Conservation (phyloP, 2,113 vertebrate species). For the Synodontis membranacea region DNA sequence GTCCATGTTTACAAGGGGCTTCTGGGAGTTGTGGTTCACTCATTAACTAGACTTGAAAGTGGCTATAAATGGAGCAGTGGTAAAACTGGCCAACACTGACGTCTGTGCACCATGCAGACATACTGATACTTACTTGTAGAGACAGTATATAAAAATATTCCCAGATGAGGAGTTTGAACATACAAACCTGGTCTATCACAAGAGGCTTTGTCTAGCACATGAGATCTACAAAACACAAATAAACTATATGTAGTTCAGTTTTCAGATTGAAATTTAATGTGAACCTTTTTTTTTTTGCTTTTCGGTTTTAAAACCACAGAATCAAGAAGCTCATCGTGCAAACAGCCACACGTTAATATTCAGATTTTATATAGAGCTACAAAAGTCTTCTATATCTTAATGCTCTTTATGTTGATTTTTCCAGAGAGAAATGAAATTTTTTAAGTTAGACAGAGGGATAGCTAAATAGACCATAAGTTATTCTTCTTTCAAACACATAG, state of each 20-base stretch:
- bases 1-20: constrained; percentile 71
- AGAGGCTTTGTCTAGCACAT: background rate
- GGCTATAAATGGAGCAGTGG: constrained; percentile 69
- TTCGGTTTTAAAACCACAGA: background rate
- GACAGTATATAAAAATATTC: constrained; percentile 11
- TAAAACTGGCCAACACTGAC: constrained; percentile 71
- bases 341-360: background rate
- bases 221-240: background rate
- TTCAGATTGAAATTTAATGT: background rate
- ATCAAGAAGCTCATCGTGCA: background rate
- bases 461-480: too few relatives aligned
- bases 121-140: background rate
- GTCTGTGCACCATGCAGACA: constrained; percentile 62
- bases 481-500: too few relatives aligned
- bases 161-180: constrained; percentile 16
- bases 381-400: constrained; percentile 37
- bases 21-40: constrained; percentile 75
- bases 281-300: background rate
- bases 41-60: constrained; percentile 79
- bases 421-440: background rate
- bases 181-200: background rate
- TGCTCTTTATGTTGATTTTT: background rate
- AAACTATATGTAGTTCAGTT: background rate
- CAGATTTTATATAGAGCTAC: background rate
- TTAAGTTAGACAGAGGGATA: background rate